phyloP scores from a whole-genome alignment of 2,797 vertebrate species.

The Sciurus carolinensis region DNA sequence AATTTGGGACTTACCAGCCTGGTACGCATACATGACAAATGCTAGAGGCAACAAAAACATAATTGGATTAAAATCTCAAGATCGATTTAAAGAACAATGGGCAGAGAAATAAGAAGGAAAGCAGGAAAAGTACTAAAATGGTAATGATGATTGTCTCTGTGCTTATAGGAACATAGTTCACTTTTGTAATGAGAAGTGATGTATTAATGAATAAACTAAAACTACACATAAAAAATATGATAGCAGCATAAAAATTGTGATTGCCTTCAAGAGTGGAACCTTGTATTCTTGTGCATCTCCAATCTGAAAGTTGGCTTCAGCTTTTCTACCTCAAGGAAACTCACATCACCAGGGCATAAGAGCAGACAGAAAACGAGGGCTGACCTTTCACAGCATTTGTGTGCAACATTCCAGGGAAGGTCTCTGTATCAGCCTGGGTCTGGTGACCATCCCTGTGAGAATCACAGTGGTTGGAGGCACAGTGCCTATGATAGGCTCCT shows the following conservation, averaged over 20 bases:
- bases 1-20: background rate
- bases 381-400: background rate
- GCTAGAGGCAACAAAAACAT: background rate
- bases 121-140: background rate
- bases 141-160: background rate
- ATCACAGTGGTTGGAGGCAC: background rate
- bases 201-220: background rate
- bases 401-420: background rate
- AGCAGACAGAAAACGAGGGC: background rate
- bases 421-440: background rate
- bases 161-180: background rate
- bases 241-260: background rate
- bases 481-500: background rate
- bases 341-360: background rate
- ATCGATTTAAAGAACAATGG: background rate
- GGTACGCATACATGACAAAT: background rate
- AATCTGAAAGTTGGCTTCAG: background rate
- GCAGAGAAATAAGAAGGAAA: background rate
- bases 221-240: background rate
- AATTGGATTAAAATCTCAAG: background rate
- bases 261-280: background rate
- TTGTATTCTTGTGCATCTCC: background rate
- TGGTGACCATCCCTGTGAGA: background rate
- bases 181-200: background rate
- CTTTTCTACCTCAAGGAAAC: background rate